A percentile compares a stretch with the other conserved stretches of the same genome.
These are phyloP conservation scores for Perdita meconis DNA, from an alignment of 2,888 invertebrate species.

Conservation along the genomic window DNA sequence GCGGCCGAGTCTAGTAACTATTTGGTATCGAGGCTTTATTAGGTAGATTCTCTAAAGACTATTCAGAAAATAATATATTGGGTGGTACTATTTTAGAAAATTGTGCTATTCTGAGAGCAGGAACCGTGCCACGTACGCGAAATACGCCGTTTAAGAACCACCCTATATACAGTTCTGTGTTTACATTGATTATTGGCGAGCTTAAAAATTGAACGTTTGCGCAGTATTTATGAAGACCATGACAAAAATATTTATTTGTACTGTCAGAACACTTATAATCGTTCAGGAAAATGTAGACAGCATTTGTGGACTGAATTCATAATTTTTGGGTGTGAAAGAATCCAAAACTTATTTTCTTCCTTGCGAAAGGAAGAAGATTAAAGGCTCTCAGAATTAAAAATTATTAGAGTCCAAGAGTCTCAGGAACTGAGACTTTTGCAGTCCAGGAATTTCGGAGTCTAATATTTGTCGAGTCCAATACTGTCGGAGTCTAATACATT, in stretches of 20 bases:
- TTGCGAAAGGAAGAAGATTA: too few species aligned
- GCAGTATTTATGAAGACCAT: background rate
- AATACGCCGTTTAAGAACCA: constrained; percentile 36
- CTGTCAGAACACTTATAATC: background rate
- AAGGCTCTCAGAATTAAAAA: too few species aligned
- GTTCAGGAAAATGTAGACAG: background rate
- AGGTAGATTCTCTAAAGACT: background rate
- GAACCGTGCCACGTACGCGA: constrained; percentile 18
- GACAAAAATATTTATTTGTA: background rate
- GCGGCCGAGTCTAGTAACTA: too few species aligned
- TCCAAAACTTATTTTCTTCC: too few species aligned
- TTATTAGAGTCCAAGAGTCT: too few species aligned
- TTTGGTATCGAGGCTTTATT: background rate
- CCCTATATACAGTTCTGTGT: constrained; percentile 31
- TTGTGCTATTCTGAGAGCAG: constrained; percentile 33
- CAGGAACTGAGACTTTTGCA: too few species aligned
- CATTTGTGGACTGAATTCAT: too few species aligned
- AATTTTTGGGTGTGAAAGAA: too few species aligned
- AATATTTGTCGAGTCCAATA: too few species aligned
- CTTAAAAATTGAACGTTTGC: background rate
- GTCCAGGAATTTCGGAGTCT: too few species aligned
- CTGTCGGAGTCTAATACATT: too few species aligned
- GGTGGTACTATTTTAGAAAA: constrained; percentile 38
- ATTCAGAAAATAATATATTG: constrained; percentile 14
- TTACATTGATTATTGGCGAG: constrained; percentile 46